phyloP scores from a whole-genome alignment of 1,140 invertebrate species.

The Paramacrobiotus metropolitanus region DNA sequence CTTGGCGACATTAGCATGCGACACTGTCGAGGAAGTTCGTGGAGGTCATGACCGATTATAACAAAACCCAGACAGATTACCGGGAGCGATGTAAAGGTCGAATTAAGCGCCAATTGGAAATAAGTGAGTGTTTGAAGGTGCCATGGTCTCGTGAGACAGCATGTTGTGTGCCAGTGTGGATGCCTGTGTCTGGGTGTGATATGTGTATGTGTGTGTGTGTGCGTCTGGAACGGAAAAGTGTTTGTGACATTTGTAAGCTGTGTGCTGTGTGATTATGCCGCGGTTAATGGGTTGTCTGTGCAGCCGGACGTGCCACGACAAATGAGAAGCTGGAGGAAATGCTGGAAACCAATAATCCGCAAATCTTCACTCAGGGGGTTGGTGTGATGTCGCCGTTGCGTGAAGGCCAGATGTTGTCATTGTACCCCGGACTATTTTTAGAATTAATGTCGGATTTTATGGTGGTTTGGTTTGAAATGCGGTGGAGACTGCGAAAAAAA shows the following conservation, averaged over 20 bases:
- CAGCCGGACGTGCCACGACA: slow-evolving; percentile 71
- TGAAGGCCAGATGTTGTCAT: too few relatives aligned
- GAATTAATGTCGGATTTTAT: not conserved
- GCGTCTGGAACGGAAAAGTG: not conserved
- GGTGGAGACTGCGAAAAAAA: too few relatives aligned
- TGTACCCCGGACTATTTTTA: not conserved
- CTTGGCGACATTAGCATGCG: slow-evolving; percentile 50
- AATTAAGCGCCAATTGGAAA: slow-evolving; percentile 96
- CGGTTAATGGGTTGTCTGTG: slow-evolving; percentile 19
- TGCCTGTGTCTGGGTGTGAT: too few relatives aligned
- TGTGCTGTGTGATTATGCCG: too few relatives aligned
- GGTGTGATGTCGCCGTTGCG: slow-evolving; percentile 24
- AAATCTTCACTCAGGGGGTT: slow-evolving; percentile 92
- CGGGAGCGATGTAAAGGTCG: slow-evolving; percentile 92
- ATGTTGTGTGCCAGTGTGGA: too few relatives aligned
- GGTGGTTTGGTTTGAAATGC: not conserved
- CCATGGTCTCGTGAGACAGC: not conserved
- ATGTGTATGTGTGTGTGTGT: too few relatives aligned
- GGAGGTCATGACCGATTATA: slow-evolving; percentile 98
- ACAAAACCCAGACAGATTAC: slow-evolving; percentile 96
- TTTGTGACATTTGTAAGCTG: slow-evolving; percentile 26
- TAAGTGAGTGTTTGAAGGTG: slow-evolving; percentile 41
- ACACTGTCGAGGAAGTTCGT: slow-evolving; percentile 92
- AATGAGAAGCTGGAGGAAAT: slow-evolving; percentile 94
- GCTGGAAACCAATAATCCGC: slow-evolving; percentile 89